Evolutionary conservation across 2,113 vertebrate species (phyloP).

Genomic region (Gavialis gangeticus): DNA sequence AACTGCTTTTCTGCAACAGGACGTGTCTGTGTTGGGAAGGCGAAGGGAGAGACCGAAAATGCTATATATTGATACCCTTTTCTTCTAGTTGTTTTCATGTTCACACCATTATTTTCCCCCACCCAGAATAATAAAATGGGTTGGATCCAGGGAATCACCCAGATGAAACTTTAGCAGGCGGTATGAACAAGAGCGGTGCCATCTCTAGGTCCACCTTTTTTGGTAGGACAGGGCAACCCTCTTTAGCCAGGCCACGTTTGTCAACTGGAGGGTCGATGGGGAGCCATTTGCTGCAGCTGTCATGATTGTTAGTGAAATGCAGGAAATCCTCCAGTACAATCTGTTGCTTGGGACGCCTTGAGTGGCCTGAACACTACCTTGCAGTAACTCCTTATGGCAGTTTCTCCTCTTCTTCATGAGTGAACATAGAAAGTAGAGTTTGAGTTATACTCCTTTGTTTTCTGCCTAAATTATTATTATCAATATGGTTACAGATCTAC

Average conservation of each 20-base stretch:
- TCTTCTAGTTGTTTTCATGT: no score
- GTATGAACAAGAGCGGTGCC: background rate
- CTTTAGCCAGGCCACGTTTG: background rate
- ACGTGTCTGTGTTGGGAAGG: background rate
- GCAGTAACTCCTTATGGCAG: no score
- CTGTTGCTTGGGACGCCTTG: background rate
- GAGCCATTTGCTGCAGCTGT: background rate
- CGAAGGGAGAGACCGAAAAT: background rate
- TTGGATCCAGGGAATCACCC: background rate
- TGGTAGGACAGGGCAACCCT: background rate
- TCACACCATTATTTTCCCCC: no score
- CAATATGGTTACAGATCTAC: rapidly evolving
- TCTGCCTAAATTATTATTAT: background rate
- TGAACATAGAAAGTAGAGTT: background rate
- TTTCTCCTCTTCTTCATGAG: background rate
- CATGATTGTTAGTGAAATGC: background rate
- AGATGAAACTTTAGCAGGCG: background rate
- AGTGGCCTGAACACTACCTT: background rate
- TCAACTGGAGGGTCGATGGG: background rate
- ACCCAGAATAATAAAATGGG: background rate
- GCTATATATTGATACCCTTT: background rate
- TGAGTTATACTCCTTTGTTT: background rate
- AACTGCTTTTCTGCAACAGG: background rate
- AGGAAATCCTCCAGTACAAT: background rate
- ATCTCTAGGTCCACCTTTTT: background rate